Conservation (phyloP, 2,113 vertebrate genomes). For the Sakesphorus luctuosus region DNA sequence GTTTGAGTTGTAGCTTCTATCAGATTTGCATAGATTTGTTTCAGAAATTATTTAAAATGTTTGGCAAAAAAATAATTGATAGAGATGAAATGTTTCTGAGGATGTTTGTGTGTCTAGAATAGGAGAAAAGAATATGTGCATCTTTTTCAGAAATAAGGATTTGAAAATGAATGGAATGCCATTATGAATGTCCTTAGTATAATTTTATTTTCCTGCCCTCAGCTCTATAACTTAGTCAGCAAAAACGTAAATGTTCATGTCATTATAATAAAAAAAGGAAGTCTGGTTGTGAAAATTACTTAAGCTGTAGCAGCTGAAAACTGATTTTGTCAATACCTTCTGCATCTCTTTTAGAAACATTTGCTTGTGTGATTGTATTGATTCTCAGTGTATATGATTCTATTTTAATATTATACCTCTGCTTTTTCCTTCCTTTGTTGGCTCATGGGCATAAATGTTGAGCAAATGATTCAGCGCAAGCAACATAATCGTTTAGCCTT, state of each 20-base stretch:
- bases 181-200: not conserved
- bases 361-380: not conserved
- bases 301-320: not conserved
- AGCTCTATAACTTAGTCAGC: not conserved
- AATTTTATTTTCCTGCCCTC: not conserved
- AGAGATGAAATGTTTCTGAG: not conserved
- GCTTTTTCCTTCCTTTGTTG: not conserved
- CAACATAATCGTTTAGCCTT: not conserved
- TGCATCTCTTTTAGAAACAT: not conserved
- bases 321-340: not conserved
- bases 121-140: not conserved
- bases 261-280: not conserved
- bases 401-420: not conserved
- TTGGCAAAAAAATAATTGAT: not conserved
- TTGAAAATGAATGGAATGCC: not conserved
- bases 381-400: not conserved
- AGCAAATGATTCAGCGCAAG: not conserved
- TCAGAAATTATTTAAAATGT: constrained; percentile 6
- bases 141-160: not conserved
- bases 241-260: not conserved
- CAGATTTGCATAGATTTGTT: not conserved
- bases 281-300: not conserved
- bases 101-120: not conserved
- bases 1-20: constrained; percentile 15
- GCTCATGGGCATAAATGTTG: not conserved